Base-by-base conservation (phyloP, 30 jellyfish, hydroid and myxozoan genomes). In the Hydra vulgaris region DNA sequence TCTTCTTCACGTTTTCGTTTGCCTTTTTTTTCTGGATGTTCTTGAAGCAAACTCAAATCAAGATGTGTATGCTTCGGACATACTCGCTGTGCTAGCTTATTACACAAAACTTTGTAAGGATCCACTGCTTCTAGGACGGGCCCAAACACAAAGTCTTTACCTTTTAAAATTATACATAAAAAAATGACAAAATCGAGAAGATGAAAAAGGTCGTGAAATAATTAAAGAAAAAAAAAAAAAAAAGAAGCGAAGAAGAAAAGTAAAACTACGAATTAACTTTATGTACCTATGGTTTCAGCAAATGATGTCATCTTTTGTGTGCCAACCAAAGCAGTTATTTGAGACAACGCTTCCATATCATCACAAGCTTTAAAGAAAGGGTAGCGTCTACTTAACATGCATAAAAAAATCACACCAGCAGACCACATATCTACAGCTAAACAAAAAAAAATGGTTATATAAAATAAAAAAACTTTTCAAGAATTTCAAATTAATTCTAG, bases 341-440 rank as follows among this genome's bases (percentile, higher is more conserved):
- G 99, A 18, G 96, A 92, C 15, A 94, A 84, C 16, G 97, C 92
- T 21, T 90, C 75, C 83, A 88, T 55, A 78, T 94, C 99, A 74
- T 88, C 96, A 27, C 79, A 70, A 19, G 96, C 97, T 88, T 94
- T 94, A 87, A 94, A 94, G 80, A 94, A 94, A 18, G 99, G 99
- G 77, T 94, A 88, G n/a, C 99, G 89, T 18, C 97, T 95, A 78
- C 96, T 85, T 53, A 94, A 83, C 56, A 94, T 80, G 53, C 95
- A 88, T 81, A 94, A 69, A 27, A 94, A 61, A 26, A 94, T 89
- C 67, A 94, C 85, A 26, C 99, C 99, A 69, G 97, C 99, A 18
- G 97, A 82, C 99, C 99, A 94, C 17, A 94, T 86, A 61, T 94
- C 99, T 24, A 94, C 99, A 80, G 99, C 99, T 94, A 72, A 16